Percentiles rank a stretch among this genome's conserved stretches.
Conservation (phyloP, 2,113 vertebrate species). For the Rhinoptilus africanus region DNA sequence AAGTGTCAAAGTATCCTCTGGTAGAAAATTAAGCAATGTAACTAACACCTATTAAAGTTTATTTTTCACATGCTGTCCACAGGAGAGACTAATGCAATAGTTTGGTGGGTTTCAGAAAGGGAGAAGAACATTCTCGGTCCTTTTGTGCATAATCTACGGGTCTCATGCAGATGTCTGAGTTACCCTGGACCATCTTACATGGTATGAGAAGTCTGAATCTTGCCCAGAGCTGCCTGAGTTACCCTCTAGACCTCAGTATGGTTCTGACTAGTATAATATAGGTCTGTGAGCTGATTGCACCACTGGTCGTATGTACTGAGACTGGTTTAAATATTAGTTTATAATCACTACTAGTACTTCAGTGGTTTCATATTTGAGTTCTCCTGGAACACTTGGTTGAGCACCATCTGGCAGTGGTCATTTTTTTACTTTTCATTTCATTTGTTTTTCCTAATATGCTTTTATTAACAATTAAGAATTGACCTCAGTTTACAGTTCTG, state of each 20-base stretch:
- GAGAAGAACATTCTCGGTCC: background rate
- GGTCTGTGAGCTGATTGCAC: background rate
- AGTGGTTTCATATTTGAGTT: background rate
- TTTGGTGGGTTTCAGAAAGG: background rate
- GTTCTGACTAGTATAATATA: background rate
- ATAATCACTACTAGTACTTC: background rate
- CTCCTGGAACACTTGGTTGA: background rate
- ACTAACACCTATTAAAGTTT: background rate
- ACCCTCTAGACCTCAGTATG: background rate
- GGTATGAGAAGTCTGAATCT: background rate
- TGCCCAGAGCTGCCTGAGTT: background rate
- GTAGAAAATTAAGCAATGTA: background rate
- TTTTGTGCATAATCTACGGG: background rate
- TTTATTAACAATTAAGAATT: background rate
- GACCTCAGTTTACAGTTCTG: background rate
- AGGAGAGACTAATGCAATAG: background rate
- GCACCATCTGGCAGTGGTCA: background rate
- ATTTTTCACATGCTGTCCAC: background rate
- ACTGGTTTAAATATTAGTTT: background rate
- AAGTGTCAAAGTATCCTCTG: background rate
- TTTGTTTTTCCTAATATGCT: background rate
- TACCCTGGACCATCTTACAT: background rate
- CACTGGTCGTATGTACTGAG: background rate
- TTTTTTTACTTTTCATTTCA: background rate
- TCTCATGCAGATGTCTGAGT: background rate